Percentiles rank a stretch among this genome's conserved stretches.
Evolutionary conservation across 2,113 vertebrate genomes (phyloP).

Genomic region (Athene cunicularia): DNA sequence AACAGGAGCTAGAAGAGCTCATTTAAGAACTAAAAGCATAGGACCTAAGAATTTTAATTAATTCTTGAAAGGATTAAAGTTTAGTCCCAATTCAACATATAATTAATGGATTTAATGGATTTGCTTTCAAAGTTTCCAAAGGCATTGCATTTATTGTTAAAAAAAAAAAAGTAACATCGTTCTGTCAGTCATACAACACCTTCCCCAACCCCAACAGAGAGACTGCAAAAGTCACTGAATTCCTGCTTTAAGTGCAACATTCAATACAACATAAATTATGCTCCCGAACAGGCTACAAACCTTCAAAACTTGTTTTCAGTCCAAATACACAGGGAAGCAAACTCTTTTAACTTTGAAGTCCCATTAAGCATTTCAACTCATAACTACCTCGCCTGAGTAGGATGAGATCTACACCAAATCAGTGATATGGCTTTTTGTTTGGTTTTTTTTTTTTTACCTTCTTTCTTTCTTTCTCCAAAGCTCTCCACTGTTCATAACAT

Average conservation of each 20-base stretch:
- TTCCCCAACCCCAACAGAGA: neutral
- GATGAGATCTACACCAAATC: neutral
- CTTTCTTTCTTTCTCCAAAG: constrained; percentile 83
- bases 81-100: neutral
- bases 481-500: constrained; percentile 82
- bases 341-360: neutral
- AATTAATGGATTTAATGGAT: neutral
- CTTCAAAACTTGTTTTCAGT: neutral
- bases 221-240: neutral
- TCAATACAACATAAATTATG: too few relatives aligned
- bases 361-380: neutral
- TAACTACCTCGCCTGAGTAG: neutral
- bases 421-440: neutral
- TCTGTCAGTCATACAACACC: neutral
- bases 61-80: neutral
- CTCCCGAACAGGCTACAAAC: neutral
- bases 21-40: neutral
- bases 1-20: neutral
- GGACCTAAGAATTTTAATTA: neutral
- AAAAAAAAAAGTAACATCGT: neutral
- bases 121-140: neutral
- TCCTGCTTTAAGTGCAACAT: neutral
- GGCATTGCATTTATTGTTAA: neutral
- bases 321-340: neutral
- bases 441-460: constrained; percentile 77